A percentile compares a stretch with the other conserved stretches of the same genome.
These are phyloP conservation scores for Troides aeacus DNA, from an alignment of 2,888 invertebrate genomes.

Conservation along the genomic window DNA sequence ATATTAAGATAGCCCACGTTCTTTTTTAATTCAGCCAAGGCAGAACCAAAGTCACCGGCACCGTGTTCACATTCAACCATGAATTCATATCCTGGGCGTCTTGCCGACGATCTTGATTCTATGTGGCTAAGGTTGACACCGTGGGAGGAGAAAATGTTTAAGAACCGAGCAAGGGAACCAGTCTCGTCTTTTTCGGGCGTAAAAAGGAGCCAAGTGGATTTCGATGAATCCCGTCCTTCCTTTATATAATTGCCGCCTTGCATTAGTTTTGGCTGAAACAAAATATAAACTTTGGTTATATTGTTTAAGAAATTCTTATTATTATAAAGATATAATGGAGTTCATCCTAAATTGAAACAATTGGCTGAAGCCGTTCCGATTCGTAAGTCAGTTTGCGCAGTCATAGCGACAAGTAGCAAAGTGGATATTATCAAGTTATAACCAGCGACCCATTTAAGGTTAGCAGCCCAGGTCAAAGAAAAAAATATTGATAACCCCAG, in stretches of 20 bases:
- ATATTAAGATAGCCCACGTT: conserved; percentile 90
- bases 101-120: conserved; percentile 92
- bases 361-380: not conserved
- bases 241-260: conserved; percentile 91
- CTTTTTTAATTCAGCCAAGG: conserved; percentile 86
- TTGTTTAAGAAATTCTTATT: no score
- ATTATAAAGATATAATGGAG: not conserved
- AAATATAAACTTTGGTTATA: not conserved
- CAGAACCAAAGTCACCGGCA: conserved; percentile 86
- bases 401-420: not conserved
- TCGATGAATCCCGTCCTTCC: conserved; percentile 86
- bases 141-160: conserved; percentile 92
- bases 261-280: conserved; percentile 86
- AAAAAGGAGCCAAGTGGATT: conserved; percentile 91
- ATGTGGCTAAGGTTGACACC: conserved; percentile 94
- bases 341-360: not conserved
- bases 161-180: conserved; percentile 92
- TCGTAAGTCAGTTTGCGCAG: not conserved
- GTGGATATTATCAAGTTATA: conserved; percentile 13
- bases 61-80: conserved; percentile 94
- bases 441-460: conserved; percentile 14
- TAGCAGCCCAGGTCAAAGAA: conserved; percentile 5
- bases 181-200: conserved; percentile 91
- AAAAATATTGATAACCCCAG: conserved; percentile 19
- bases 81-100: conserved; percentile 92